phyloP scores from a whole-genome alignment of 2,888 invertebrate species.

The Drosophila barbarae region DNA sequence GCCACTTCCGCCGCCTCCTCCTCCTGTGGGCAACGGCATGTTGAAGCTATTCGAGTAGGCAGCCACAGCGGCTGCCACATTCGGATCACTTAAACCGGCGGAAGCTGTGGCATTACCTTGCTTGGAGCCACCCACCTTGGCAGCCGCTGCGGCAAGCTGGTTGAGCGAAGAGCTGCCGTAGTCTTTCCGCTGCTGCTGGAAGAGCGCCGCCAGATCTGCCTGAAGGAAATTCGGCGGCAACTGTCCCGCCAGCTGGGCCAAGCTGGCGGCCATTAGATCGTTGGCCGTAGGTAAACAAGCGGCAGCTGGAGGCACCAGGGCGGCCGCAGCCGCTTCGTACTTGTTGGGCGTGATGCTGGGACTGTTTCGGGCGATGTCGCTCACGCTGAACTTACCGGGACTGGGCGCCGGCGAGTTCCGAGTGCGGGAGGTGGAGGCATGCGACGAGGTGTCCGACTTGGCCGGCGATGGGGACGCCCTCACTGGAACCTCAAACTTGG shows the following conservation, averaged over 20 bases:
- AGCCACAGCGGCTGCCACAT: conserved; percentile 75
- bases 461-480: conserved; percentile 83
- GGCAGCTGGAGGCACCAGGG: conserved; percentile 61
- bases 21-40: conserved; percentile 61
- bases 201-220: conserved; percentile 76
- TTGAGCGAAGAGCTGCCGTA: conserved; percentile 78
- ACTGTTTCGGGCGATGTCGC: conserved; percentile 78
- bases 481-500: conserved; percentile 82
- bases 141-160: conserved; percentile 78
- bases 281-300: conserved; percentile 72
- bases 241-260: conserved; percentile 78
- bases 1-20: conserved; percentile 24
- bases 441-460: conserved; percentile 82
- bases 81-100: conserved; percentile 66
- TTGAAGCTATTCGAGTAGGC: conserved; percentile 76
- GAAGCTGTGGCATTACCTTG: conserved; percentile 44
- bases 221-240: conserved; percentile 78
- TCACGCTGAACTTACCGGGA: conserved; percentile 79
- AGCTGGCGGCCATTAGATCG: conserved; percentile 79
- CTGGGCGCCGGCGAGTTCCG: conserved; percentile 81
- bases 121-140: conserved; percentile 76
- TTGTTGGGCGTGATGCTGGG: conserved; percentile 79
- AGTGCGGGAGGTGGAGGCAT: conserved; percentile 80
- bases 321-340: conserved; percentile 62
- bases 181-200: conserved; percentile 78